phyloP scores from a whole-genome alignment of 2,888 invertebrate species.

The Parnassius glacialis region DNA sequence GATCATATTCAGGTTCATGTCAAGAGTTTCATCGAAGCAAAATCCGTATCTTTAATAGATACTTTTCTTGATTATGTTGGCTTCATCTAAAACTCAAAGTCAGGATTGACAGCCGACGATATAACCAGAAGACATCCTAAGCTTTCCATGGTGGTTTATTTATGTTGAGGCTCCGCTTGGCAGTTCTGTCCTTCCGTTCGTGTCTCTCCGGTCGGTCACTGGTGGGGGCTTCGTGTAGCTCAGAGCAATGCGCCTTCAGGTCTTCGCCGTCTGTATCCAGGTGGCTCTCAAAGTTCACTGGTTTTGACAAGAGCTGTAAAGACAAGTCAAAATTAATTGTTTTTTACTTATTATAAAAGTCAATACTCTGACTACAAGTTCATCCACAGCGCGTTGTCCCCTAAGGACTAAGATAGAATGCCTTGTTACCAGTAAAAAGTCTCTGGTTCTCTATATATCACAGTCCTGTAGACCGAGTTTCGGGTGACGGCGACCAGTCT shows the following conservation, averaged over 20 bases:
- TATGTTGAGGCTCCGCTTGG: conserved; percentile 37
- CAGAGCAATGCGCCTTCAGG: conserved; percentile 18
- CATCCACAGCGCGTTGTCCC: too few relatives aligned
- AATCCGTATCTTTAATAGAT: not conserved
- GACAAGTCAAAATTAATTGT: too few relatives aligned
- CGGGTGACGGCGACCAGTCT: too few relatives aligned
- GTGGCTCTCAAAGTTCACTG: conserved; percentile 53
- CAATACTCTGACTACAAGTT: too few relatives aligned
- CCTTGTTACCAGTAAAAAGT: too few relatives aligned
- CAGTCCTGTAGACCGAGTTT: too few relatives aligned
- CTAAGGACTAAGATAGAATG: too few relatives aligned
- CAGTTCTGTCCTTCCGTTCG: conserved; percentile 32
- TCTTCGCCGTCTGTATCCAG: conserved; percentile 34
- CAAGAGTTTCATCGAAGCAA: too few relatives aligned
- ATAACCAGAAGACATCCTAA: conserved; percentile 26
- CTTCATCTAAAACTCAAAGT: not conserved
- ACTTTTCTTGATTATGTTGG: not conserved
- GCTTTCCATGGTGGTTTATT: conserved; percentile 71
- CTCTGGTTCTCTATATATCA: too few relatives aligned
- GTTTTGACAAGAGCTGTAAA: conserved; percentile 75
- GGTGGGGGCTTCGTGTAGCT: conserved; percentile 57
- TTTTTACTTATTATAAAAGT: too few relatives aligned
- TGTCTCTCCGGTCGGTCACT: conserved; percentile 52
- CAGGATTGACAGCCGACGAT: not conserved
- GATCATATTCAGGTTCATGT: too few relatives aligned